phyloP scores from a whole-genome alignment of 2,888 invertebrate species.

The Cinara cedri region DNA sequence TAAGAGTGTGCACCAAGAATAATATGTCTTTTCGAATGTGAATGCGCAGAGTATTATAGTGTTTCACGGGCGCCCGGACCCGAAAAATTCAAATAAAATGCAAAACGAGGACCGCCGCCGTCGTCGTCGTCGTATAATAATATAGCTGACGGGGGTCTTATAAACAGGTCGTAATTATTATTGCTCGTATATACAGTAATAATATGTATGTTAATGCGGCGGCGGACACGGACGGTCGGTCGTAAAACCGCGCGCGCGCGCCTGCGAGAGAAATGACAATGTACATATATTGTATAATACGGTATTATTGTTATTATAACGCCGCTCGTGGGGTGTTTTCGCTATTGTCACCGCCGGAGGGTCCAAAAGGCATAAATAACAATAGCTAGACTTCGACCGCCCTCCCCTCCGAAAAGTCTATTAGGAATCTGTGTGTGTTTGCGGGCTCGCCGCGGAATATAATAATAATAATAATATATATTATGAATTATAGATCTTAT shows the following conservation, averaged over 20 bases:
- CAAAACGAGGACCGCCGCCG: neutral
- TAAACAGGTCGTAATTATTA: conserved; percentile 39
- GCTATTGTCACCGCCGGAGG: conserved; percentile 49
- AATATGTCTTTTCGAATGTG: no score
- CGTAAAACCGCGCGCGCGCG: conserved; percentile 37
- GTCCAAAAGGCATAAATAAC: conserved; percentile 55
- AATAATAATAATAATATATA: neutral
- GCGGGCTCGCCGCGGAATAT: conserved; percentile 9
- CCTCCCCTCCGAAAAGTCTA: conserved; percentile 38
- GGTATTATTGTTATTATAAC: conserved; percentile 42
- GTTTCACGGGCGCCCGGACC: no score
- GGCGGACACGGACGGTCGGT: conserved; percentile 3
- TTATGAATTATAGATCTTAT: conserved; percentile 56
- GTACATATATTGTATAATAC: conserved; percentile 35
- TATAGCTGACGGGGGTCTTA: no score
- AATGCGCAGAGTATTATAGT: no score
- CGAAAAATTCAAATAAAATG: neutral
- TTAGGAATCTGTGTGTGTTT: conserved; percentile 13
- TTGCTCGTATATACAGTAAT: conserved; percentile 28
- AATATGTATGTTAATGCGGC: conserved; percentile 52
- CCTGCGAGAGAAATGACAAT: conserved; percentile 32
- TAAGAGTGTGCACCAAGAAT: no score
- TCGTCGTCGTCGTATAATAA: no score
- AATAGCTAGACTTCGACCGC: conserved; percentile 11
- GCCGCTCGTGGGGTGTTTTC: conserved; percentile 10